Evolutionary conservation across 2,888 invertebrate species (phyloP), one percentile per base, ranked within the genome.

Genomic region (Apomyelois bistriatella): DNA sequence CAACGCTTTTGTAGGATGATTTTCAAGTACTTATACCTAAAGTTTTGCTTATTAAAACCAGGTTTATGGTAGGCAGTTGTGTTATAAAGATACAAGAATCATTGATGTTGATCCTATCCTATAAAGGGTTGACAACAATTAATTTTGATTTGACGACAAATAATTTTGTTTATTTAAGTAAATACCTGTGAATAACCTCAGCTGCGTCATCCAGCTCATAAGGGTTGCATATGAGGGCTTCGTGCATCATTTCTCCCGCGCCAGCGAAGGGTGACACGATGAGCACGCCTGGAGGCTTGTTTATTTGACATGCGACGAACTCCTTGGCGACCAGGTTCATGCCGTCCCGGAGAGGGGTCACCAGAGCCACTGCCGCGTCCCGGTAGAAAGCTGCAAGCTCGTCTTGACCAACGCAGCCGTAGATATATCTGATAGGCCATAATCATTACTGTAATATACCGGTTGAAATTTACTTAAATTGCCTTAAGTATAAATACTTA

Each of bases 251-350:
- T 80, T 97, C 97, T 0, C 97, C 97, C 5, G 97, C 97, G 0
- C 97, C 97, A 53, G 97, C 97, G 74, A 97, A 97, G 0, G 97
- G 97, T 0, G 97, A 97, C 7, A 97, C 94, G 48, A 97, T 95
- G 36, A 97, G 83, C 0, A 97, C 97, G 1, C 97, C 97, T 0
- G 95, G 96, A 0, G 95, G 94, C 17, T 93, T 93, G 68, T 96
- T 96, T 35, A 97, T 96, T 82, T 97, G 97, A 71, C 97, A 97
- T 1, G 97, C 97, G 0, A 97, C 97, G 74, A 96, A 97, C 79
- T 97, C 97, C 76, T 97, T 97, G 6, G 97, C 97, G 0, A 97
- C 97, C 52, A 97, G 91, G 82, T 97, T 97, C 97, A 97, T 97
- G 49, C 96, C 97, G 69, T 97, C 97, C 51, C 97, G 90, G 1